Conservation (phyloP, 37 sponge, comb jelly and placozoan species). For the Oopsacas minuta region DNA sequence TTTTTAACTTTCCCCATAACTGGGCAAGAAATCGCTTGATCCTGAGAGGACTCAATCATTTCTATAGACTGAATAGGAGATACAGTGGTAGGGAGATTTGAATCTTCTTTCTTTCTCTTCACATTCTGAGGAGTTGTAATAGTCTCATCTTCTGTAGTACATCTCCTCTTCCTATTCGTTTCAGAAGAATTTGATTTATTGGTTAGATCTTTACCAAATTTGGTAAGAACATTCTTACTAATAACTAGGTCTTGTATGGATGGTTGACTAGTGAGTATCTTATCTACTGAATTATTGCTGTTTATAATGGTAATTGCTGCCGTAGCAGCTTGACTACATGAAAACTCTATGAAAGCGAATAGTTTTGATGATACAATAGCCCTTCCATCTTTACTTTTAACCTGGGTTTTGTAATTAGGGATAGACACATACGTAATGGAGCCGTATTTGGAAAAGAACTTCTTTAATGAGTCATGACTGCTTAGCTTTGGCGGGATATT, state of each 20-base stretch:
- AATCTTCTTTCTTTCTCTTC: not conserved
- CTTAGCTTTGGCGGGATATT: not conserved
- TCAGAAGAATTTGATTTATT: not conserved
- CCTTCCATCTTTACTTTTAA: not conserved
- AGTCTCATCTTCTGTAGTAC: not conserved
- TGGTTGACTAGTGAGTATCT: not conserved
- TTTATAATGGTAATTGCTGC: not conserved
- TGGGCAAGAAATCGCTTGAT: not conserved
- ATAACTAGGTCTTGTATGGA: not conserved
- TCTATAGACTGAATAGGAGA: not conserved
- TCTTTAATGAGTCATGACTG: not conserved
- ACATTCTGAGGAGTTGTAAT: not conserved
- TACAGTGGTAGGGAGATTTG: not conserved
- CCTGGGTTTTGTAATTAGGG: not conserved
- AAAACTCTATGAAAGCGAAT: conserved; percentile 1
- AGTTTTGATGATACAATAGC: not conserved
- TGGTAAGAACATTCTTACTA: not conserved
- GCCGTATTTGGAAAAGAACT: not conserved
- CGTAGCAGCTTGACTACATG: not conserved
- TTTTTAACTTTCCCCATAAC: not conserved
- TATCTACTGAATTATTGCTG: not conserved
- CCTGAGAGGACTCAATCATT: not conserved
- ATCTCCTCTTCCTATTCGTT: not conserved
- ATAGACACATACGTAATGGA: not conserved
- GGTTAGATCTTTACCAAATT: conserved; percentile 11